Evolutionary conservation across 2,888 invertebrate species (phyloP).

Genomic region (Himalopsyche kuldschensis): DNA sequence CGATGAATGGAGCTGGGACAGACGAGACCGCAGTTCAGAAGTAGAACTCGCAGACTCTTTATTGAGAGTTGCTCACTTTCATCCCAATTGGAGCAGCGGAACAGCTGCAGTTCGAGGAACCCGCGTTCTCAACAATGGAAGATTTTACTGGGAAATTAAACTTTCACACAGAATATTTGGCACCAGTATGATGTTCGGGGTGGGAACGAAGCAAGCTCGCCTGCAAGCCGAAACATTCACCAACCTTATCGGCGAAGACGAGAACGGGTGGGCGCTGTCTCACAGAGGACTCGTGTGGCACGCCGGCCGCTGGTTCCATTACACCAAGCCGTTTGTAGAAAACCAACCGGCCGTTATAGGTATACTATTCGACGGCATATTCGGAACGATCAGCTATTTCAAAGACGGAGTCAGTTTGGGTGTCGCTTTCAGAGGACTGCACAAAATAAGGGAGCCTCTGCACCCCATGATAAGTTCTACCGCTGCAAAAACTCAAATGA

Average conservation of each 20-base stretch:
- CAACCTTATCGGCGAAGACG: conserved; percentile 72
- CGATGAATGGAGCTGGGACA: conserved; percentile 72
- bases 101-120: conserved; percentile 72
- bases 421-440: conserved; percentile 68
- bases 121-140: conserved; percentile 64
- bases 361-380: conserved; percentile 67
- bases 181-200: conserved; percentile 76
- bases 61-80: conserved; percentile 66
- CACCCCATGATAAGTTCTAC: conserved; percentile 73
- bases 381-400: conserved; percentile 70
- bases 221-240: conserved; percentile 69
- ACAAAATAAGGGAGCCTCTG: conserved; percentile 63
- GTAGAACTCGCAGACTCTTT: conserved; percentile 62
- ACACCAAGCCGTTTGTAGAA: conserved; percentile 70
- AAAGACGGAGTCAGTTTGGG: conserved; percentile 71
- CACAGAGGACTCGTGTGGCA: conserved; percentile 75
- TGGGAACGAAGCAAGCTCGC: conserved; percentile 61
- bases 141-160: conserved; percentile 69
- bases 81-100: conserved; percentile 76
- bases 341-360: conserved; percentile 70
- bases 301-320: conserved; percentile 62
- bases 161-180: conserved; percentile 69
- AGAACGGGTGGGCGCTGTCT: conserved; percentile 71
- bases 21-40: conserved; percentile 55
- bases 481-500: conserved; percentile 75